Evolutionary conservation across 35 echinoderm and acorn worm genomes (phyloP), one percentile per base, ranked within the genome.

Genomic region (Amphiura filiformis): DNA sequence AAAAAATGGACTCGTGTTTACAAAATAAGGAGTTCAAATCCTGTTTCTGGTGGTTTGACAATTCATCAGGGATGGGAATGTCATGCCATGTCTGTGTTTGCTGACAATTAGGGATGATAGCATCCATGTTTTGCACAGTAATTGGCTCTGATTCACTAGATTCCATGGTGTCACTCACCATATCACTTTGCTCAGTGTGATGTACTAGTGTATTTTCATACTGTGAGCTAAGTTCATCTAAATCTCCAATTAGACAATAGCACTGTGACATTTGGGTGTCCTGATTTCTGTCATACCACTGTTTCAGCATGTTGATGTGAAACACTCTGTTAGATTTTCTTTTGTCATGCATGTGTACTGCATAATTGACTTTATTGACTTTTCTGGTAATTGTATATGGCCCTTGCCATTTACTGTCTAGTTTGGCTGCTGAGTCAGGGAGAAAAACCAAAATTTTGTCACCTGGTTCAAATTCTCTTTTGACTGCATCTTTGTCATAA

Each of bases 371-470:
- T 52, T 80, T 26, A 57, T 88, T 80, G 32, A 80, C 38, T 28
- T 34, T 32, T 23, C 39, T 22, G 18, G 20, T 23, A 52, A 80
- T 33, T n/a, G n/a, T n/a, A n/a, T n/a, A n/a, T n/a, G n/a, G n/a
- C n/a, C n/a, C n/a, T n/a, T n/a, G n/a, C n/a, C 86, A 88, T 88
- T 88, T 39, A 20, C 18, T 5, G 35, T 44, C 36, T 12, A 88
- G 31, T 80, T 88, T 88, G 18, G 20, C 1, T 7, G 22, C 22
- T n/a, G 32, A 75, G 3, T 26, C 30, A 31, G 86, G n/a, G n/a
- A n/a, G n/a, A n/a, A n/a, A n/a, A n/a, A n/a, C n/a, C n/a, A n/a
- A n/a, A n/a, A n/a, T n/a, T n/a, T n/a, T n/a, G n/a, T n/a, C n/a
- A n/a, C n/a, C n/a, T n/a, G n/a, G n/a, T n/a, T n/a, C n/a, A n/a